Evolutionary conservation across 2,113 vertebrate genomes (phyloP).

Genomic region (Apteryx owenii): DNA sequence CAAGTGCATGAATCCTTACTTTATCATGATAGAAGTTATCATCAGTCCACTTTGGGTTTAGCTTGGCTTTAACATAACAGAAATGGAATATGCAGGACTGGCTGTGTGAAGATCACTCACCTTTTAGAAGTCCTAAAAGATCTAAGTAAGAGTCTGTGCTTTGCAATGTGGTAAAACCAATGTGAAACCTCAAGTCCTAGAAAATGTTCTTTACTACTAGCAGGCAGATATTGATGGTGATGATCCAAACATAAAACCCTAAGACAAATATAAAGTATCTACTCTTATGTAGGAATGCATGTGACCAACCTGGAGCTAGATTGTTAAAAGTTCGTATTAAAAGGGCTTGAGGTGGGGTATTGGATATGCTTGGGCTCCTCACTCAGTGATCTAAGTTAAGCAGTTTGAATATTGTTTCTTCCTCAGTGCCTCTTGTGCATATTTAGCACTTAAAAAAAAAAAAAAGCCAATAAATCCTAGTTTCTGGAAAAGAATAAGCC

Average conservation of each 20-base stretch:
- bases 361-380: neutral
- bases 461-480: neutral
- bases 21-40: neutral
- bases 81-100: neutral
- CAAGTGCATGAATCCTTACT: neutral
- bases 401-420: neutral
- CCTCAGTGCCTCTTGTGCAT: neutral
- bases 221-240: neutral
- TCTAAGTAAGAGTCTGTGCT: neutral
- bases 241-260: neutral
- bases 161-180: neutral
- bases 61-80: neutral
- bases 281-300: neutral
- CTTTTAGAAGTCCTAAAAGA: constrained; percentile 1
- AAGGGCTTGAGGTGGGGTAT: neutral
- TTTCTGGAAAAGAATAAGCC: neutral
- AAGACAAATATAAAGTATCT: neutral
- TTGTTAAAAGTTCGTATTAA: neutral
- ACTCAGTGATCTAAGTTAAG: neutral
- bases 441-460: neutral
- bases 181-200: neutral
- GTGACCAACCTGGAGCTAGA: neutral
- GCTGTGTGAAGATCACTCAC: neutral
- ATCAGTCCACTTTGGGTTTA: neutral
- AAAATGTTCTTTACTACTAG: neutral